Evolutionary conservation across 2,888 invertebrate species (phyloP).

Genomic region (Euclidia mi): DNA sequence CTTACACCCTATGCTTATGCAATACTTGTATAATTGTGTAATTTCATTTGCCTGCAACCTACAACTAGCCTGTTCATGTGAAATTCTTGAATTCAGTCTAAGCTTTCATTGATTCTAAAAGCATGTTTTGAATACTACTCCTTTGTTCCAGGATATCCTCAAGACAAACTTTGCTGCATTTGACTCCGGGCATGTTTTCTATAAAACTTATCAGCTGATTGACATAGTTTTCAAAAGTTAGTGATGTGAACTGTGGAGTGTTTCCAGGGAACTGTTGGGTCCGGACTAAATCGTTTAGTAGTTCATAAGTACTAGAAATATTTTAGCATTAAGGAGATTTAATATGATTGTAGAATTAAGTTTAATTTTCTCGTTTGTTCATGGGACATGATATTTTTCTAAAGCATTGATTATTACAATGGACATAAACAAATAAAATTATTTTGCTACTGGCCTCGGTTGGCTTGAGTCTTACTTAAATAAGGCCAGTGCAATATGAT

Average conservation of each 20-base stretch:
- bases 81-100: too few relatives aligned
- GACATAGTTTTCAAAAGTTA: conserved; percentile 78
- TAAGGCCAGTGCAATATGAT: conserved; percentile 68
- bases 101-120: too few relatives aligned
- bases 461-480: conserved; percentile 11
- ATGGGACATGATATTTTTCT: conserved; percentile 78
- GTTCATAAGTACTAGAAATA: conserved; percentile 81
- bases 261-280: conserved; percentile 78
- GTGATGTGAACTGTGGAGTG: conserved; percentile 86
- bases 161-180: conserved; percentile 79
- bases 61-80: too few relatives aligned
- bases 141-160: conserved; percentile 60
- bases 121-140: too few relatives aligned
- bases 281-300: conserved; percentile 82
- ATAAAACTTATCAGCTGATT: conserved; percentile 77
- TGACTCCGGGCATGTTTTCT: conserved; percentile 78
- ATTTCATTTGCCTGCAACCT: too few relatives aligned
- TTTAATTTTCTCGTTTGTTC: conserved; percentile 79
- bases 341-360: conserved; percentile 87
- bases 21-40: too few relatives aligned
- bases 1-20: too few relatives aligned
- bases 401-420: conserved; percentile 64
- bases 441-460: conserved; percentile 62
- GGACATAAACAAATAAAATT: conserved; percentile 63
- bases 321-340: conserved; percentile 84